Base-by-base conservation (phyloP, 2,888 invertebrate genomes). In the Deilephila elpenor region DNA sequence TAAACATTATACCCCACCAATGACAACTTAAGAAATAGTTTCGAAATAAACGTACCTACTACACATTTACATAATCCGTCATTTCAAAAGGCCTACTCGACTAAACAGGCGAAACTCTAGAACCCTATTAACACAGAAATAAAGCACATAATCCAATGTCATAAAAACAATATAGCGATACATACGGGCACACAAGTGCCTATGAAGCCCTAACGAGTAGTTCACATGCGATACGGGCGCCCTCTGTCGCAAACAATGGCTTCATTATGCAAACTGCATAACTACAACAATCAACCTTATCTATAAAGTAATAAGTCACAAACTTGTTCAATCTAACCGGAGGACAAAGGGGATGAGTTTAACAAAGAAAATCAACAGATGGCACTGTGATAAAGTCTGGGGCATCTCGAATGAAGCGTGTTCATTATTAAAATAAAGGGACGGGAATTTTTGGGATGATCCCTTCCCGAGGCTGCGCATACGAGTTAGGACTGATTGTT, bases 321-420 rank as follows among this genome's bases (percentile, higher is more conserved):
- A 84, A 86, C 77, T 88, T 79, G 78, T 77, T 80, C 78, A 82
- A 79, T 78, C 59, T 73, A 75, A 78, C 74, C 51, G 44, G 51
- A 75, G 74, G 78, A 83, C 84, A 86, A 88, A 85, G 84, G 82
- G 84, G 78, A 72, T 64, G 78, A 84, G 85, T 87, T 88, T 82
- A 81, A 90, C 89, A 90, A 90, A 90, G 89, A 88, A 89, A 86
- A 87, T 90, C 90, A 92, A 91, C 91, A 91, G 91, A 91, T 92
- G 91, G 87, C 90, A 77, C 83, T 86, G 85, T 82, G 89, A 89
- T 89, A 88, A 56, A 73, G 85, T 67, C 82, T 76, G 83, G 82
- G 78, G 84, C 83, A 82, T 84, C 83, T 83, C 83, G 83, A 82
- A 82, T 85, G 83, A 85, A 71, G 73, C 34, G 84, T 86, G 85